Conservation (phyloP, 2,888 invertebrate species). For the Crossocerus cetratus region DNA sequence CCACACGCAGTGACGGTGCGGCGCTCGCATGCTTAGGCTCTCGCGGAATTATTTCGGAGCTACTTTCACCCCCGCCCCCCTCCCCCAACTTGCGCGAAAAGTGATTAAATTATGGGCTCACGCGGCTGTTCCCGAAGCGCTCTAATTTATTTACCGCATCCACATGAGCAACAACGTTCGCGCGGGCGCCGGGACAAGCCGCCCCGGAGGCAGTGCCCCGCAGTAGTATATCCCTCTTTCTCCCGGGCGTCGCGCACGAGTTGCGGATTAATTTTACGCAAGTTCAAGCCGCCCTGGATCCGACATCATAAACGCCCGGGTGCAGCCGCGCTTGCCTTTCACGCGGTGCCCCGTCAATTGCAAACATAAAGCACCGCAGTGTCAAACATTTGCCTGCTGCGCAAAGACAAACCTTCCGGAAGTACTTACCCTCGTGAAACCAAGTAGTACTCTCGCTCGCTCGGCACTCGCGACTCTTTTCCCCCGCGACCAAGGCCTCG, state of each 20-base stretch:
- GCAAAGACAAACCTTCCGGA: neutral
- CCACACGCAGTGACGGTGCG: constrained; percentile 6
- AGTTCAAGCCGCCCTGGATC: constrained; percentile 50
- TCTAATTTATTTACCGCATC: constrained; percentile 61
- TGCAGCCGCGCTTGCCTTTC: neutral
- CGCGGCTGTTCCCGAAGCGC: constrained; percentile 58
- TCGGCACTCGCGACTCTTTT: no score
- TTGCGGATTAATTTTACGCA: constrained; percentile 57
- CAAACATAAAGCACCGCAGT: neutral
- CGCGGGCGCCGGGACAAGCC: constrained; percentile 46
- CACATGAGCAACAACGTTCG: constrained; percentile 61
- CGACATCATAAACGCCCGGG: constrained; percentile 41
- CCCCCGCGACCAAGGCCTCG: neutral
- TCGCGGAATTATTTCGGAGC: constrained; percentile 55
- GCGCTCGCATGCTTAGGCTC: constrained; percentile 44
- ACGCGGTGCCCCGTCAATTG: neutral
- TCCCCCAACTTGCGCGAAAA: constrained; percentile 47
- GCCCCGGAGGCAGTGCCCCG: constrained; percentile 11
- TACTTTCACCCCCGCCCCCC: constrained; percentile 43
- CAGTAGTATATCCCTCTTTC: constrained; percentile 2
- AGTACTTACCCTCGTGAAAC: neutral
- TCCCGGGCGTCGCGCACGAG: constrained; percentile 22
- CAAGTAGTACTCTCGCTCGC: no score
- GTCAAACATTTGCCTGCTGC: neutral
- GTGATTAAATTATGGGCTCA: constrained; percentile 57